Conservation (phyloP, 2,113 vertebrate species). For the Apteryx owenii region DNA sequence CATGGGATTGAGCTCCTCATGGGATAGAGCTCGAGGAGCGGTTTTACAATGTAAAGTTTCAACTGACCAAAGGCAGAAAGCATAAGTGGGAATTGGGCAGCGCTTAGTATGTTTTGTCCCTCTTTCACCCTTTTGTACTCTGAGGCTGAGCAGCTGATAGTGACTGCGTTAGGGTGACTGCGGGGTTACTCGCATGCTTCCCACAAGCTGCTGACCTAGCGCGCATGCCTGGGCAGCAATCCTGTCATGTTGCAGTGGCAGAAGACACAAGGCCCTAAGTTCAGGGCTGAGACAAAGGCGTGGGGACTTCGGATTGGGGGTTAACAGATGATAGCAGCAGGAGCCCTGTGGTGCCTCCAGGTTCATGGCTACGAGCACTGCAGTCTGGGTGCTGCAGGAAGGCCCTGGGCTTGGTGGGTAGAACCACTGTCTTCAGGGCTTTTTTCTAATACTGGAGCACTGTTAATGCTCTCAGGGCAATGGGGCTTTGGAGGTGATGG, state of each 20-base stretch:
- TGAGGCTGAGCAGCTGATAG: background rate
- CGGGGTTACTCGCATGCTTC: fast-evolving
- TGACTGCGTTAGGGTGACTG: background rate
- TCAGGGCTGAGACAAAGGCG: background rate
- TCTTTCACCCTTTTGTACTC: background rate
- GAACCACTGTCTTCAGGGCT: background rate
- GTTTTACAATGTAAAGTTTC: background rate
- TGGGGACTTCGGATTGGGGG: background rate
- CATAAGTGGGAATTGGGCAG: background rate
- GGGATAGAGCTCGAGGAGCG: background rate
- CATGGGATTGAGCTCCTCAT: background rate
- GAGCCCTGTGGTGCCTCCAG: background rate
- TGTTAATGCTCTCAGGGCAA: background rate
- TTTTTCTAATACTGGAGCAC: background rate
- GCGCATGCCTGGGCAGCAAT: background rate
- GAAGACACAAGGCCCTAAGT: background rate
- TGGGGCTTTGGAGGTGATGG: background rate
- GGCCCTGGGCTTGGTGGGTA: background rate
- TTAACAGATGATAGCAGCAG: background rate
- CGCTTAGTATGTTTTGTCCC: background rate
- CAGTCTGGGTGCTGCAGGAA: background rate
- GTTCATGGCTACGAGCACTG: background rate
- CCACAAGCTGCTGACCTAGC: background rate
- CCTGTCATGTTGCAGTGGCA: background rate
- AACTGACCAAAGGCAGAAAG: background rate